Evolutionary conservation across 2,888 invertebrate species (phyloP), one percentile per base, ranked within the genome.

Genomic region (Brachyptera risi): DNA sequence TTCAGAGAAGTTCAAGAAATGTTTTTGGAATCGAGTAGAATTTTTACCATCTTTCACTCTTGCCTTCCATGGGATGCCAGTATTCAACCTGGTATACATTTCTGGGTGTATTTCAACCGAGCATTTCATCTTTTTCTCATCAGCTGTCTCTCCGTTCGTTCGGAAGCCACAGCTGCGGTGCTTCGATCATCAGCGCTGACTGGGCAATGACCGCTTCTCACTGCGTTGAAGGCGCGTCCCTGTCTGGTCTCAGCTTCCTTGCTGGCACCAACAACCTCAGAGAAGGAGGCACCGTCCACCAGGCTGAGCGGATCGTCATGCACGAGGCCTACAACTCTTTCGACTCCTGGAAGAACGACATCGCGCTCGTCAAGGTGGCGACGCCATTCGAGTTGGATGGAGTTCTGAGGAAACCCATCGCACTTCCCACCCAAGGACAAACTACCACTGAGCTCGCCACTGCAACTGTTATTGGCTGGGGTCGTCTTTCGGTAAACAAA

Each of bases 401-500:
- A n/a, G n/a, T n/a, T 17, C 42, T 60, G 37, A 35, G 17, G 15
- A 37, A 37, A 27, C 60, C 60, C 11, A 54, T 60, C 54, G 2
- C 38, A 13, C 54, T 60, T 1, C 60, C 60, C 23, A 17, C 51
- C 9, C 60, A 54, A 21, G 60, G 42, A n/a, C 19, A 60, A 19
- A 11, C 37, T 23, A 51, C 51, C 27, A 2, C 50, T 1, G 60
- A 42, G 9, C 26, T 26, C 15, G 5, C 35, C 40, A 23, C 26
- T 17, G 60, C 60, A 24, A 54, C 54, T 3, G 60, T 60, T 40
- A 54, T 54, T 27, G 60, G 60, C 2, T 60, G 60, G 60, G 60
- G 60, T 1, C 37, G 40, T 3, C 51, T 54, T 13, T 50, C 54
- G 40, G 60, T 60, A 17, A 54, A 54, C 24, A 7, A 5, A 31